phyloP scores from a whole-genome alignment of 2,797 vertebrate genomes.

The Tenualosa thibaudeaui region DNA sequence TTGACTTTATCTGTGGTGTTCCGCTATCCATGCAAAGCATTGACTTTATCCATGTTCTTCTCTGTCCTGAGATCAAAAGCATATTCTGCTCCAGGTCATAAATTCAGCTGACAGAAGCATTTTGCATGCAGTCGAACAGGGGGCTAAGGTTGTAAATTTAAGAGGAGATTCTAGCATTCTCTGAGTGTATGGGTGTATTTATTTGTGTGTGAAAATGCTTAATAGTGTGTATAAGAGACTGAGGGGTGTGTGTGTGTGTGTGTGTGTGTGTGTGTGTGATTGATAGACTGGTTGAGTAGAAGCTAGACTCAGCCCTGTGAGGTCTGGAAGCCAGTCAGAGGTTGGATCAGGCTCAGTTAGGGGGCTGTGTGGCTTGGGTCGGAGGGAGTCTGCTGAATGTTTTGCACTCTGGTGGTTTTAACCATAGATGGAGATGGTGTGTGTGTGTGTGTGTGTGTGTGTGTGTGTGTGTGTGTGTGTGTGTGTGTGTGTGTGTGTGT shows the following conservation, averaged over 20 bases:
- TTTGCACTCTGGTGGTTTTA: background rate
- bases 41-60: background rate
- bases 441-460: background rate
- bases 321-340: background rate
- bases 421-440: background rate
- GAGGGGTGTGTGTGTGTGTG: background rate
- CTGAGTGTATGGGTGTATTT: background rate
- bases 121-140: background rate
- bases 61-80: background rate
- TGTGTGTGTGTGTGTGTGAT: background rate
- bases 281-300: background rate
- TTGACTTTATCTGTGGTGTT: background rate
- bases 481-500: background rate
- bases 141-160: background rate
- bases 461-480: background rate
- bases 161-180: background rate
- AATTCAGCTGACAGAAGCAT: background rate
- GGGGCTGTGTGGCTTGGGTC: background rate
- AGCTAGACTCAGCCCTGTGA: background rate
- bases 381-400: conserved; percentile 1
- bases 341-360: background rate
- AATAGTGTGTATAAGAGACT: background rate
- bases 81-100: background rate
- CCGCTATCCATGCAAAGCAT: background rate
- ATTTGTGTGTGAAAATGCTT: background rate